Conservation (phyloP, 1,140 invertebrate genomes). For the Magallana gigas region DNA sequence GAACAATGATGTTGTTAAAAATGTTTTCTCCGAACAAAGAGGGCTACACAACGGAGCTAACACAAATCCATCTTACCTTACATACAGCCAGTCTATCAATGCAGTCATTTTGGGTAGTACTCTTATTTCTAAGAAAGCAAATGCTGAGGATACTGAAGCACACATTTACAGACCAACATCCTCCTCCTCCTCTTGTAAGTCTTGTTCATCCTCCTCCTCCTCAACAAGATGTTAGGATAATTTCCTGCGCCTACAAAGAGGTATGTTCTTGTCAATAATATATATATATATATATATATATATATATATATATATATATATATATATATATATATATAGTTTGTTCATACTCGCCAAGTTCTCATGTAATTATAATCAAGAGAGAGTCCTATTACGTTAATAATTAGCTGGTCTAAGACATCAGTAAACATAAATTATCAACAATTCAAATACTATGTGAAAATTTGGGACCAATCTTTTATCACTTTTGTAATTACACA, state of each 20-base stretch:
- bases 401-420: too few species aligned
- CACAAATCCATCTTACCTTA: slow-evolving; percentile 52
- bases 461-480: too few species aligned
- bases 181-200: neutral
- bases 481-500: too few species aligned
- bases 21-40: slow-evolving; percentile 50
- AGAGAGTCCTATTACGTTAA: too few species aligned
- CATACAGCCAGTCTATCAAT: slow-evolving; percentile 55
- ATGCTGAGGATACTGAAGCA: neutral
- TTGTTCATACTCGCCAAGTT: neutral
- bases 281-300: too few species aligned
- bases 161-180: neutral
- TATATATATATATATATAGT: neutral
- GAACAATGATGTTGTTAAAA: too few species aligned
- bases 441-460: too few species aligned
- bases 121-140: slow-evolving; percentile 17
- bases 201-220: neutral
- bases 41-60: slow-evolving; percentile 53
- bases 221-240: neutral
- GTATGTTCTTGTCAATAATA: neutral
- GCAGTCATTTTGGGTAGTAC: neutral
- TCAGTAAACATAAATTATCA: too few species aligned
- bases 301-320: neutral
- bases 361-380: neutral
- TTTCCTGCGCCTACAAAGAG: neutral